Base-by-base conservation (phyloP, 2,797 vertebrate genomes). In the Lithobates pipiens region DNA sequence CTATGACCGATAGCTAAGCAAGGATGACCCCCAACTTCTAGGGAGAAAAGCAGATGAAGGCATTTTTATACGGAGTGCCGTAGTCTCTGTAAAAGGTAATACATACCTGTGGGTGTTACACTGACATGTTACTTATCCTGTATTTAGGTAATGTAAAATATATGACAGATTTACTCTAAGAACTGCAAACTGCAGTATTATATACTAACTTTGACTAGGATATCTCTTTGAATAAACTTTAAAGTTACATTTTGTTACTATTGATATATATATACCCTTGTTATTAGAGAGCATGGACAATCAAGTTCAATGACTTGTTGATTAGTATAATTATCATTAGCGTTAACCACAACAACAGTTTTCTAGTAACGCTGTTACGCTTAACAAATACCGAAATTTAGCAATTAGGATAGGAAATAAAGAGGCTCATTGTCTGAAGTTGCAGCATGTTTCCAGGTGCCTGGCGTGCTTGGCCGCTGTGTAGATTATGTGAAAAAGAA, bases 361-460 rank as follows among this genome's bases (percentile, higher is more conserved):
- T 10, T 74, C 25, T 57, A 27, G 72, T 61, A 61, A 61, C 46
- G 82, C 77, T 82, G 50, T 81, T 82, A 61, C 21, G 39, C 25
- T 73, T 77, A 77, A 61, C 63, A 82, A 65, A 82, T 61, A 39
- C 0, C 8, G 5, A 46, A 79, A 74, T 61, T 46, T 27, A 10
- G 63, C 39, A 69, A 85, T 73, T 54, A 83, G 18, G 54, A 57
- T 34, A 73, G 23, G 73, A 82, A 83, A 83, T 70, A 86, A 83
- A 83, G 85, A 36, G 42, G 67, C 32, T 65, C 75, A 86, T 86
- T 86, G 85, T 86, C 29, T 74, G 9, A 18, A 10, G 11, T 57
- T 61, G 61, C 80, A 79, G 73, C 73, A 61, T 83, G 76, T 86
- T 83, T 86, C 69, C 85, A 86, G 85, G 76, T 86, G 85, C 80